A percentile compares a stretch with the other conserved stretches of the same genome.
Evolutionary conservation across 2,888 invertebrate species (phyloP).

Genomic region (Drosophila bunnanda): DNA sequence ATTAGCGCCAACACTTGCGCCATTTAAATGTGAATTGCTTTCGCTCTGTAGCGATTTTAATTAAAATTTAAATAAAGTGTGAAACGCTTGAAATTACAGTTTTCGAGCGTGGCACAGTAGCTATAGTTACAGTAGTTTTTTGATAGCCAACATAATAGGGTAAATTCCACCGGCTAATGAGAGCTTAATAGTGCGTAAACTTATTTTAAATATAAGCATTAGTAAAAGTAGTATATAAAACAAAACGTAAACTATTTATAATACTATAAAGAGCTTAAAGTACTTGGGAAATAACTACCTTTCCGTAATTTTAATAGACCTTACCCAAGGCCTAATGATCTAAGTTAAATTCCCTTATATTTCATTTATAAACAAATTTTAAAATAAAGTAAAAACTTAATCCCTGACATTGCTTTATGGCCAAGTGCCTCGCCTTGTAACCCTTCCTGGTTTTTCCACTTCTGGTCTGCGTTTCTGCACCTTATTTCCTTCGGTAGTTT

Average conservation of each 20-base stretch:
- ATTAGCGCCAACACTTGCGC: conserved; percentile 26
- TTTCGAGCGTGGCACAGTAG: not conserved
- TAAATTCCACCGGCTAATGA: conserved; percentile 4
- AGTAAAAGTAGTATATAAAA: not conserved
- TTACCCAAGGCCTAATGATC: too few relatives aligned
- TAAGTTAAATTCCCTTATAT: not conserved
- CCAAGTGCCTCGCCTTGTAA: conserved; percentile 42
- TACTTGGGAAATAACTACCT: not conserved
- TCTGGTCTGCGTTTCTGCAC: conserved; percentile 45
- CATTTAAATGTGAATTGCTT: conserved; percentile 26
- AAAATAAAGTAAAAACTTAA: conserved; percentile 28
- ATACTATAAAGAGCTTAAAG: not conserved
- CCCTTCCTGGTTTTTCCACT: conserved; percentile 26
- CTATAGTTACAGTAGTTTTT: not conserved
- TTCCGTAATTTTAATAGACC: not conserved
- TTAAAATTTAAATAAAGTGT: conserved; percentile 44
- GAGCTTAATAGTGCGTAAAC: not conserved
- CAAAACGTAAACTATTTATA: not conserved
- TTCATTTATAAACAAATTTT: not conserved
- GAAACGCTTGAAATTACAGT: conserved; percentile 24
- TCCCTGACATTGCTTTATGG: conserved; percentile 62
- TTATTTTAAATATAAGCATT: not conserved
- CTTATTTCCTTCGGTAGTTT: conserved; percentile 62
- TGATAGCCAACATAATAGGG: conserved; percentile 6
- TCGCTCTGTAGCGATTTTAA: conserved; percentile 35